Evolutionary conservation across 2,888 invertebrate species (phyloP).

Genomic region (Cylloceria caligata): DNA sequence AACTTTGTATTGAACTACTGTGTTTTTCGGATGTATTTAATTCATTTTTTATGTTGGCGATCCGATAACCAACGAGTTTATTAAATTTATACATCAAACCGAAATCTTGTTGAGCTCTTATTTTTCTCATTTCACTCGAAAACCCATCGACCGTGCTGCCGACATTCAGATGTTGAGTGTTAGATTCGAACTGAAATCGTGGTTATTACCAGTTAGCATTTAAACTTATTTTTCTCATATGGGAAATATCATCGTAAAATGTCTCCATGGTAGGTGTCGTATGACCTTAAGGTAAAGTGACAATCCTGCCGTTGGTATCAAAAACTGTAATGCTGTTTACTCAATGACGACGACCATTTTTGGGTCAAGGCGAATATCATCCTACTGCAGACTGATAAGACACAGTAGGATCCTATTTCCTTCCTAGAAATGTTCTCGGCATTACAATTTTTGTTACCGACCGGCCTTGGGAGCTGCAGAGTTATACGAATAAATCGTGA

Average conservation of each 20-base stretch:
- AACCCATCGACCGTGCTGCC: background rate
- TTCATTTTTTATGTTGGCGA: background rate
- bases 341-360: no score
- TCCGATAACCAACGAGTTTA: background rate
- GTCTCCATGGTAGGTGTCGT: background rate
- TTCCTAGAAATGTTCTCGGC: no score
- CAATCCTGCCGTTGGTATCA: no score
- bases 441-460: no score
- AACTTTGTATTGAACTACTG: slow-evolving; percentile 6
- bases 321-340: no score
- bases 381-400: no score
- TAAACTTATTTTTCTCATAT: background rate
- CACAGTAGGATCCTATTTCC: no score
- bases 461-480: no score
- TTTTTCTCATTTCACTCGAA: background rate
- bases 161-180: background rate
- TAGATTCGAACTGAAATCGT: background rate
- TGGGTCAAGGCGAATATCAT: no score
- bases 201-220: no score
- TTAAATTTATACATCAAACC: background rate
- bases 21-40: background rate
- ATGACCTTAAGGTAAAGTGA: no score
- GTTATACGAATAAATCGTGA: background rate
- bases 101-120: background rate
- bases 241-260: background rate